Percentiles rank a stretch among this genome's conserved stretches.
These are phyloP conservation scores for Acrocera orbiculus DNA, from an alignment of 2,888 invertebrate species.

Conservation along the genomic window DNA sequence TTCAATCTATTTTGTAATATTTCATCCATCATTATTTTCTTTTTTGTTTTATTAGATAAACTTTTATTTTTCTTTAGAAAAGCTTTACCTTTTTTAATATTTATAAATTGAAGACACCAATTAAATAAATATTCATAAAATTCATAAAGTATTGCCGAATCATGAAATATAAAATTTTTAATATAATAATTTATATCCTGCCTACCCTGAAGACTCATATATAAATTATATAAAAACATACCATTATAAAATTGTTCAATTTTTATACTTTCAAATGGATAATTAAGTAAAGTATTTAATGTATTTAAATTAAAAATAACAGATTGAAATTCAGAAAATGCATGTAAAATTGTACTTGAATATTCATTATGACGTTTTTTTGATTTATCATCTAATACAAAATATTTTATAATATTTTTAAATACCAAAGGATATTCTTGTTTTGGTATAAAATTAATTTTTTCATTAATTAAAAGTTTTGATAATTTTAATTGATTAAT, in stretches of 20 bases:
- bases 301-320: slow-evolving; percentile 24
- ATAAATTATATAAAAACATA: slow-evolving; percentile 57
- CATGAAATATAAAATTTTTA: slow-evolving; percentile 31
- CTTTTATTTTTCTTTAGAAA: too few species aligned
- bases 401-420: slow-evolving; percentile 23
- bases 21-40: too few species aligned
- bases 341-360: slow-evolving; percentile 23
- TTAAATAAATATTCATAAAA: slow-evolving; percentile 22
- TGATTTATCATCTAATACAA: slow-evolving; percentile 26
- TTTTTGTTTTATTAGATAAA: too few species aligned
- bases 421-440: slow-evolving; percentile 25
- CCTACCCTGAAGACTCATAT: slow-evolving; percentile 41
- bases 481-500: slow-evolving; percentile 8
- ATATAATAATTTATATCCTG: slow-evolving; percentile 37
- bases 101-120: too few species aligned
- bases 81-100: too few species aligned
- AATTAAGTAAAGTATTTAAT: slow-evolving; percentile 45
- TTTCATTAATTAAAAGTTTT: slow-evolving; percentile 16
- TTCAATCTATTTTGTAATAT: too few species aligned
- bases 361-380: slow-evolving; percentile 26
- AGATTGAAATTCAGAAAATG: slow-evolving; percentile 28
- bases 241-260: slow-evolving; percentile 54
- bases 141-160: slow-evolving; percentile 25
- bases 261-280: slow-evolving; percentile 37
- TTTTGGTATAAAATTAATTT: slow-evolving; percentile 21